phyloP scores from a whole-genome alignment of 2,797 vertebrate genomes.

The Alfaro cultratus region DNA sequence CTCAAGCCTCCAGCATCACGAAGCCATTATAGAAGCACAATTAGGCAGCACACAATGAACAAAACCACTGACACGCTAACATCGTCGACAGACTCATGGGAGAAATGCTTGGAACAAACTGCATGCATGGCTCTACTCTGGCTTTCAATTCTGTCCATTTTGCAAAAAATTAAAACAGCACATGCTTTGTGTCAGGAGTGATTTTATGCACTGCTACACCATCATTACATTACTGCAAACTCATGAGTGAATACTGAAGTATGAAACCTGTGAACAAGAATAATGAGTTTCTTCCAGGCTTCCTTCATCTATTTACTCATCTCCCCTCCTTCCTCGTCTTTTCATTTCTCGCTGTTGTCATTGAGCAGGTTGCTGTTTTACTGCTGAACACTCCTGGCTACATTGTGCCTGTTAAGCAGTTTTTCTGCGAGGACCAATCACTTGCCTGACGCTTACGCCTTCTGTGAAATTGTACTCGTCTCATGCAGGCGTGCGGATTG shows the following conservation, averaged over 20 bases:
- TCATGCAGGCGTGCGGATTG: constrained; percentile 32
- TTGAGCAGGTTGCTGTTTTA: constrained; percentile 19
- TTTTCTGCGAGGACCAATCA: constrained; percentile 45
- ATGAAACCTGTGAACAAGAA: constrained; percentile 50
- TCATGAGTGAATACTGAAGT: constrained; percentile 37
- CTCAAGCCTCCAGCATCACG: constrained; percentile 17
- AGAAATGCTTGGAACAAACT: constrained; percentile 20
- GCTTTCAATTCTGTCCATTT: constrained; percentile 8
- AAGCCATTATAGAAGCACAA: constrained; percentile 28
- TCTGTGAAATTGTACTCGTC: constrained; percentile 74
- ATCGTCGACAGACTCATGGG: neutral
- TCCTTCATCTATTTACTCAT: constrained; percentile 43
- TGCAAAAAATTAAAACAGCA: constrained; percentile 22
- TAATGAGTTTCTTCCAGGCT: constrained; percentile 32
- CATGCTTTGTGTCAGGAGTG: constrained; percentile 15
- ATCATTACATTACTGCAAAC: constrained; percentile 26
- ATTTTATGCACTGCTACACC: constrained; percentile 9
- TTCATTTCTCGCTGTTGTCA: constrained; percentile 23
- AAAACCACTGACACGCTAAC: constrained; percentile 17
- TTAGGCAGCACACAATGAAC: constrained; percentile 8
- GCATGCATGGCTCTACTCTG: constrained; percentile 4
- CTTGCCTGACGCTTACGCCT: constrained; percentile 56
- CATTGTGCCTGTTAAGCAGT: constrained; percentile 64
- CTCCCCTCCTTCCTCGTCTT: constrained; percentile 1
- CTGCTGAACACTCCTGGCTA: constrained; percentile 14